These are phyloP conservation scores for Ibidorhyncha struthersii DNA, from an alignment of 2,113 vertebrate genomes.

Conservation along the genomic window DNA sequence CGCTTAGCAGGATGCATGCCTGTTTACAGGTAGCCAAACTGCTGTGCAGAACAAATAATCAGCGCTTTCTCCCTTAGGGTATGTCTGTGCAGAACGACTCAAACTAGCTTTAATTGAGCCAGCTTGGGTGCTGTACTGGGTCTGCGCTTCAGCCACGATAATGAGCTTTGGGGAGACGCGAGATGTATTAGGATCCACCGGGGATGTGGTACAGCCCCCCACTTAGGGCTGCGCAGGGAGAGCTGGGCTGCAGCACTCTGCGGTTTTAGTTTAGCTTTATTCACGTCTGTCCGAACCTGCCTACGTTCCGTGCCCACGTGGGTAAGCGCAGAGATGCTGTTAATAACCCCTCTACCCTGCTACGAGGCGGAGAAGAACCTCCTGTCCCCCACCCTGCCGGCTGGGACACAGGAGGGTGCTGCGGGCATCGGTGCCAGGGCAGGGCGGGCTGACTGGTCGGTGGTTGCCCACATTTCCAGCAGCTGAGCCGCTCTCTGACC, in stretches of 20 bases:
- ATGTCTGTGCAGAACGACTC: neutral
- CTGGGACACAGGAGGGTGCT: neutral
- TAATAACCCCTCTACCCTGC: neutral
- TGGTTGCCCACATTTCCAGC: neutral
- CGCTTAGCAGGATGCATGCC: neutral
- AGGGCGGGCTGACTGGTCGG: neutral
- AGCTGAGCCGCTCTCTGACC: neutral
- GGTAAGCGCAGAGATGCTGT: neutral
- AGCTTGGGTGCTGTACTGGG: neutral
- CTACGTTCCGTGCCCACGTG: accelerated
- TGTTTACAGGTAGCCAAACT: neutral
- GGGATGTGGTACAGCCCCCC: neutral
- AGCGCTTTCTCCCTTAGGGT: neutral
- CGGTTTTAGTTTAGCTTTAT: neutral
- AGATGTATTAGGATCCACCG: accelerated
- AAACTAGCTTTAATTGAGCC: neutral
- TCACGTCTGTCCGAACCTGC: neutral
- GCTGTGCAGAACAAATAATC: neutral
- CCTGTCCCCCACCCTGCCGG: accelerated
- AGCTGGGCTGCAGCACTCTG: neutral
- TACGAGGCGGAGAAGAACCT: accelerated
- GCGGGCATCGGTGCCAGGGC: neutral
- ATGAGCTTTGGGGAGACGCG: neutral
- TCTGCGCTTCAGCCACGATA: neutral
- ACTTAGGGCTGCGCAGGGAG: neutral